These are phyloP conservation scores for Gnatocerus cornutus DNA, from an alignment of 2,888 invertebrate genomes.

Conservation along the genomic window DNA sequence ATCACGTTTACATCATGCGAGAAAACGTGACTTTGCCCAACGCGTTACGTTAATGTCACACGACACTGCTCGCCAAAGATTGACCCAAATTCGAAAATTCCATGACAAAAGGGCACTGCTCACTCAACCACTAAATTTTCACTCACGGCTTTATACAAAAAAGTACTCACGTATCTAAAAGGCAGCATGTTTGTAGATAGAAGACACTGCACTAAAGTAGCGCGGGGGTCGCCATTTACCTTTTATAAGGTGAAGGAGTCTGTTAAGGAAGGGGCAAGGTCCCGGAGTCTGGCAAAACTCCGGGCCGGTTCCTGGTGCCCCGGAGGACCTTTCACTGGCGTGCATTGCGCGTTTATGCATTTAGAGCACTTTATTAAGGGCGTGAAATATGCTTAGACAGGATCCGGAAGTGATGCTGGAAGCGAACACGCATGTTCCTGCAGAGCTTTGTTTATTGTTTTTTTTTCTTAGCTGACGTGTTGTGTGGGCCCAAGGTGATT, in stretches of 20 bases:
- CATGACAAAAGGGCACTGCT: slow-evolving; percentile 8
- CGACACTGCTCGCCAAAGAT: slow-evolving; percentile 38
- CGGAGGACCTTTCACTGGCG: slow-evolving; percentile 56
- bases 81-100: slow-evolving; percentile 34
- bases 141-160: slow-evolving; percentile 31
- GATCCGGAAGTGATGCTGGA: slow-evolving; percentile 6
- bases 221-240: slow-evolving; percentile 68
- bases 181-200: slow-evolving; percentile 65
- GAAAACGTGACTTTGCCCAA: slow-evolving; percentile 43
- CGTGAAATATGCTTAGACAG: slow-evolving; percentile 12
- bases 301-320: slow-evolving; percentile 62
- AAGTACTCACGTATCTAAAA: slow-evolving; percentile 68
- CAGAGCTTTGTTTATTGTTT: neutral
- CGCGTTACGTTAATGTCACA: slow-evolving; percentile 38
- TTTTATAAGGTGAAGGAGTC: slow-evolving; percentile 67
- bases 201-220: slow-evolving; percentile 68
- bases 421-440: neutral
- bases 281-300: slow-evolving; percentile 66
- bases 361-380: slow-evolving; percentile 34
- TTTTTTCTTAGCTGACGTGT: neutral
- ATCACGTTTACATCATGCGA: slow-evolving; percentile 40
- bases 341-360: slow-evolving; percentile 36
- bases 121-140: slow-evolving; percentile 25
- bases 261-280: slow-evolving; percentile 68
- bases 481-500: slow-evolving; percentile 7